Evolutionary conservation across 2,888 invertebrate genomes (phyloP).

Genomic region (Sesamia inferens): DNA sequence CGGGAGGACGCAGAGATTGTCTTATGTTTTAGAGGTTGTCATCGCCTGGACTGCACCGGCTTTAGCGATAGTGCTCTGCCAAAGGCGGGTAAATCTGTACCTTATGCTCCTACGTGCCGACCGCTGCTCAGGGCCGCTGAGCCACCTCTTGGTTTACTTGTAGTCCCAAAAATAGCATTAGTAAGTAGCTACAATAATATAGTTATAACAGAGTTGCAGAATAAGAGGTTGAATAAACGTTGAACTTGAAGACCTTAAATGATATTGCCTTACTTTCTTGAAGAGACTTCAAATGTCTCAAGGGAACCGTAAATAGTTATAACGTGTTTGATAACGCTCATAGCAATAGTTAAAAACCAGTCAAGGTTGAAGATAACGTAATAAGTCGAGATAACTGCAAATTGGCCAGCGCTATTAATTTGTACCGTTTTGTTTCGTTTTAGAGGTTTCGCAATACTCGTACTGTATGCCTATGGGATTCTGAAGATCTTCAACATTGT

Average conservation of each 20-base stretch:
- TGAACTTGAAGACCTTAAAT: conserved; percentile 29
- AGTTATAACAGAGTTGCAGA: background rate
- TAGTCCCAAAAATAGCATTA: background rate
- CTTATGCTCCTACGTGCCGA: no score
- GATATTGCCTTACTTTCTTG: conserved; percentile 15
- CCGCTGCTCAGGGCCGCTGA: background rate
- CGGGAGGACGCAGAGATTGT: no score
- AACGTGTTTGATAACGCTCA: conserved; percentile 58
- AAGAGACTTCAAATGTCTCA: conserved; percentile 46
- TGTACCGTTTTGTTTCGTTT: conserved; percentile 53
- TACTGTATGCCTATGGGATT: conserved; percentile 24
- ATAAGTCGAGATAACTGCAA: conserved; percentile 67
- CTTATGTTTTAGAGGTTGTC: no score
- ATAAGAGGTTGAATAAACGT: background rate
- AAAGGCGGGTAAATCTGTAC: no score
- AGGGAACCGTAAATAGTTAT: conserved; percentile 53
- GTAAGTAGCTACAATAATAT: background rate
- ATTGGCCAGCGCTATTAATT: conserved; percentile 64
- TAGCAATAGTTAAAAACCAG: conserved; percentile 66
- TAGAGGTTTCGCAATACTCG: conserved; percentile 42
- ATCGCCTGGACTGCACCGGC: no score
- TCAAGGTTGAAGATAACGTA: conserved; percentile 70
- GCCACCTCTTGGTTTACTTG: background rate
- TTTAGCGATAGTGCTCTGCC: no score
- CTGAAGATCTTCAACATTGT: background rate